Percentiles rank a stretch among this genome's conserved stretches.
Evolutionary conservation across 1,140 invertebrate species (phyloP).

Genomic region (Drosophila kohkoa): DNA sequence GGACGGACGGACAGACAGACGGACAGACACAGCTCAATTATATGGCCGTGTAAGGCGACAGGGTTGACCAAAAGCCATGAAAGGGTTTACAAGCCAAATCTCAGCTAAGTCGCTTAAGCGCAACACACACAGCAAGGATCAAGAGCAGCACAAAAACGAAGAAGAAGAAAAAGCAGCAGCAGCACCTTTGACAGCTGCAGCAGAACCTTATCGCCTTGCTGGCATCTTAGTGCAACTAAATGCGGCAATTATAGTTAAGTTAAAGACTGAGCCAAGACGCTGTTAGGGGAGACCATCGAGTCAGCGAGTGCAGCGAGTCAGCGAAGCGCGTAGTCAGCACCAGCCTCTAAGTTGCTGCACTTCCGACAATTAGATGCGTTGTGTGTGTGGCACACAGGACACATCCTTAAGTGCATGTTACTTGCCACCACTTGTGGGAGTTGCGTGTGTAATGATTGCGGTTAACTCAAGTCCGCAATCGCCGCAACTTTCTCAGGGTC

Average conservation of each 20-base stretch:
- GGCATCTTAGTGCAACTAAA: slow-evolving; percentile 59
- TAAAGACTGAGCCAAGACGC: slow-evolving; percentile 39
- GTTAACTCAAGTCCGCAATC: slow-evolving; percentile 37
- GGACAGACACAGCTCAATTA: slow-evolving; percentile 61
- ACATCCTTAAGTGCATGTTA: slow-evolving; percentile 36
- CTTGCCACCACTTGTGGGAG: slow-evolving; percentile 34
- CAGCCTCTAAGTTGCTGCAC: slow-evolving; percentile 70
- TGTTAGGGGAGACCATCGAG: background rate
- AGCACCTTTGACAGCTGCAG: background rate
- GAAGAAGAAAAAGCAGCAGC: background rate
- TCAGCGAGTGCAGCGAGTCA: slow-evolving; percentile 34
- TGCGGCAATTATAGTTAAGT: slow-evolving; percentile 64
- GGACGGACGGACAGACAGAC: slow-evolving; percentile 22
- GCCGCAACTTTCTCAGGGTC: slow-evolving; percentile 69
- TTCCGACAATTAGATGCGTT: slow-evolving; percentile 72
- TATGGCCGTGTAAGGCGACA: slow-evolving; percentile 23
- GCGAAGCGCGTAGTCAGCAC: slow-evolving; percentile 53
- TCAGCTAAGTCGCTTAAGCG: slow-evolving; percentile 40
- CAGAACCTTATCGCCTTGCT: slow-evolving; percentile 34
- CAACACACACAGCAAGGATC: background rate
- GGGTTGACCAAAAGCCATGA: slow-evolving; percentile 4
- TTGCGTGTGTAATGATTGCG: slow-evolving; percentile 75
- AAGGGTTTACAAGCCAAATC: slow-evolving; percentile 44
- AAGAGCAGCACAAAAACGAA: background rate
- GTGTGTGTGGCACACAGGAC: slow-evolving; percentile 12